Percentiles rank a stretch among this genome's conserved stretches.
Conservation (phyloP, 2,797 vertebrate genomes). For the Bovichtus diacanthus region DNA sequence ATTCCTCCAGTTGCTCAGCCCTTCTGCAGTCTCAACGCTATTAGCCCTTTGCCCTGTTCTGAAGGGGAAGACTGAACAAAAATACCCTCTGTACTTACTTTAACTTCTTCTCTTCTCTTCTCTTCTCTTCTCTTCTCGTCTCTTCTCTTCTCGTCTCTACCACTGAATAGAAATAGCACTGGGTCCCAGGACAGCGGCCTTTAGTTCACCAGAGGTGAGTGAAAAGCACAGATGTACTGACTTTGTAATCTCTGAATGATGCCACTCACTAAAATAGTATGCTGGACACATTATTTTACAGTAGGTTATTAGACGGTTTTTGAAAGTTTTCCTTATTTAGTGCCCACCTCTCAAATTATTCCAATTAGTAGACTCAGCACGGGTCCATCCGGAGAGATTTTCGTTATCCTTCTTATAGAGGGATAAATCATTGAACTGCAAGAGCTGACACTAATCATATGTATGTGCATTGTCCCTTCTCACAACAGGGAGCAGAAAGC, state of each 20-base stretch:
- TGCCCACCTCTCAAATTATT: not conserved
- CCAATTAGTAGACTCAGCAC: not conserved
- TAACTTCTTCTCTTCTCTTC: conserved; percentile 1
- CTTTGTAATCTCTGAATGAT: conserved; percentile 52
- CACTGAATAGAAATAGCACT: conserved; percentile 35
- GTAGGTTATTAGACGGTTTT: conserved; percentile 15
- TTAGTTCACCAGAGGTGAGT: conserved; percentile 41
- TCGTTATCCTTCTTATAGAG: not conserved
- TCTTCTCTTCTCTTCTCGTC: not conserved
- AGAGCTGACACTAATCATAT: not conserved
- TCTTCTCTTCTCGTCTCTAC: not conserved
- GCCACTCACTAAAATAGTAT: conserved; percentile 40
- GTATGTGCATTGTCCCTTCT: conserved; percentile 26
- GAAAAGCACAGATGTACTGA: conserved; percentile 51
- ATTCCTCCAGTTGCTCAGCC: conserved; percentile 65
- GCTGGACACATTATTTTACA: conserved; percentile 27
- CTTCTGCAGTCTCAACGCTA: conserved; percentile 64
- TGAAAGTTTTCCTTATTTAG: conserved; percentile 23
- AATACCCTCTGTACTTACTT: conserved; percentile 27
- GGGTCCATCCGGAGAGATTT: not conserved
- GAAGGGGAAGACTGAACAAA: conserved; percentile 33
- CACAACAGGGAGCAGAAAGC: conserved; percentile 47
- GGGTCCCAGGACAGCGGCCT: conserved; percentile 35
- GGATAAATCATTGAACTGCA: not conserved
- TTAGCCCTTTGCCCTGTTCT: conserved; percentile 71